Base-by-base conservation (phyloP, 2,797 vertebrate species). In the Adelosebastes latens region DNA sequence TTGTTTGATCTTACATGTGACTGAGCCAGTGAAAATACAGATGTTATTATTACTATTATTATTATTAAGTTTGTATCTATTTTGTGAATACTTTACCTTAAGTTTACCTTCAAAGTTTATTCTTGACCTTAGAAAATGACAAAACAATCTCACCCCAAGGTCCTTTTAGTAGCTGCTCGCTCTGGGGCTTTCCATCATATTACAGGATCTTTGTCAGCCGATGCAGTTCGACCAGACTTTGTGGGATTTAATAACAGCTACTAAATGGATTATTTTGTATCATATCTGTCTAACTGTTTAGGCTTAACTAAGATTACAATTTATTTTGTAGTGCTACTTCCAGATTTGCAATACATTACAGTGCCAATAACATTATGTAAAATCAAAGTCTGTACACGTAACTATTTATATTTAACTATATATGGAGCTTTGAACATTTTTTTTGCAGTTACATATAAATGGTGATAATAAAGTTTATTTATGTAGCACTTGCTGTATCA, bases 1-100 rank as follows among this genome's bases (percentile, higher is more conserved):
- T 68, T 82, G 24, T 87, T 87, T 82, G 61, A 76, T 83, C 60
- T 66, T 68, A 56, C 13, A 55, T 81, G 52, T 66, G 60, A 55
- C 42, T 78, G 67, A 83, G 60, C 39, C 36, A 42, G 46, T 75
- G 16, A 27, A 71, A 82, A 86, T 52, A 49, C 22, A 73, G 58
- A 67, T 52, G 59, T 68, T 77, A 42, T 62, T 52, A 52, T 52
- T 36, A 10, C n/a, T n/a, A n/a, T 65, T 53, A 14, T 25, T 66
- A 18, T 69, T 66, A 8, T 75, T n/a, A 77, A 25, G 8, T 66
- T 49, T 73, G 22, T 18, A 52, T 69, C 1, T 18, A 29, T 81
- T 79, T 79, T 67, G 24, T 68, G 9, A 56, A 32, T 56, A 60
- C 62, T 11, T 72, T 24, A 22, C 14, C 11, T 81, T 46, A 13